These are phyloP conservation scores for Fragum sueziense DNA, from an alignment of 2,888 invertebrate species.

Conservation along the genomic window DNA sequence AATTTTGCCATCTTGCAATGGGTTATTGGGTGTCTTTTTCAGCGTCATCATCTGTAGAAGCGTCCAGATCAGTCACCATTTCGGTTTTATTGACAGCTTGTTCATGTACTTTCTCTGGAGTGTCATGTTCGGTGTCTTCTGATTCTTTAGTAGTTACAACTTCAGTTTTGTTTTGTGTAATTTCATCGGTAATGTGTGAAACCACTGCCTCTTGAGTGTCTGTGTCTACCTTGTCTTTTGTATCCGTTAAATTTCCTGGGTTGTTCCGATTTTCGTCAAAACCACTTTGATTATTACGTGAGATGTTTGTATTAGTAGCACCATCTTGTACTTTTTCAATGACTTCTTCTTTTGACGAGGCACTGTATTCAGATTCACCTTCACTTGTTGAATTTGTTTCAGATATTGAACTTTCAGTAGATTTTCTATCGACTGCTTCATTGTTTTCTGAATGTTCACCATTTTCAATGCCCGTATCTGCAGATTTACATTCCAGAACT, in stretches of 20 bases:
- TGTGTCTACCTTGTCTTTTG: not conserved
- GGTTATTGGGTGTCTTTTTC: no score
- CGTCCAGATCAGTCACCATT: constrained; percentile 7
- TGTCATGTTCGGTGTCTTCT: not conserved
- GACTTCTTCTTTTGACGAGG: not conserved
- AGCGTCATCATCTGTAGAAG: not conserved
- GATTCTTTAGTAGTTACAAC: not conserved
- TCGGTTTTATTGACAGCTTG: not conserved
- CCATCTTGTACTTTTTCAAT: not conserved
- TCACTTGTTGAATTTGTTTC: not conserved
- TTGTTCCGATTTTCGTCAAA: not conserved
- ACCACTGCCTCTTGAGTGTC: not conserved
- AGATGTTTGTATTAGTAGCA: not conserved
- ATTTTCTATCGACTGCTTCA: not conserved
- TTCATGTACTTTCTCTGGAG: not conserved
- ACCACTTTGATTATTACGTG: not conserved
- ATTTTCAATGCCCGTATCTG: not conserved
- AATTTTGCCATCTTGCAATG: no score
- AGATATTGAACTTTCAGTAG: not conserved
- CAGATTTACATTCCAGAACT: not conserved
- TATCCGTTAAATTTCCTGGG: not conserved
- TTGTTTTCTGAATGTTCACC: not conserved
- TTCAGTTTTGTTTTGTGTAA: not conserved
- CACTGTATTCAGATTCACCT: not conserved
- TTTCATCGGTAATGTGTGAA: not conserved